Evolutionary conservation across 35 echinoderm and acorn worm species (phyloP).

Genomic region (Hemicentrotus pulcherrimus): DNA sequence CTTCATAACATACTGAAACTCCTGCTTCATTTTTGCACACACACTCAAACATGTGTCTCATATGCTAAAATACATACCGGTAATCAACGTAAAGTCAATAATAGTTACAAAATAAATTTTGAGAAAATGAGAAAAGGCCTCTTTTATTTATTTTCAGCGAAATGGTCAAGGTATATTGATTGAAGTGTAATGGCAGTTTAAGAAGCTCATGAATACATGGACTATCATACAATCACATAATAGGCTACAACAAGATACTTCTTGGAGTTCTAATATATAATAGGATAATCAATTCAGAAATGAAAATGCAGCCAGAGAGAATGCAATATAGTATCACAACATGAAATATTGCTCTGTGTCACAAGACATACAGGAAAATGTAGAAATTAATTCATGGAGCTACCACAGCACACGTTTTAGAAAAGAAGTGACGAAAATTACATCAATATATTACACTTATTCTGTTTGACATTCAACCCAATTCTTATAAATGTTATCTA

Average conservation of each 20-base stretch:
- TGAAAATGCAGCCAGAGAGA: neutral
- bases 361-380: neutral
- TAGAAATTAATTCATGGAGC: neutral
- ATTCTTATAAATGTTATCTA: neutral
- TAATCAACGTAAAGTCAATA: neutral
- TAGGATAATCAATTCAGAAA: neutral
- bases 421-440: neutral
- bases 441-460: neutral
- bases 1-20: too few relatives aligned
- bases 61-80: neutral
- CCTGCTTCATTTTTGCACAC: neutral
- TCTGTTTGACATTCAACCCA: neutral
- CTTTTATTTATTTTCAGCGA: neutral
- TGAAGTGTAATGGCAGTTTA: neutral
- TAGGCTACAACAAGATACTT: too few relatives aligned
- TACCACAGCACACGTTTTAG: neutral
- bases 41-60: neutral
- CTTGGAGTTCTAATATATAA: too few relatives aligned
- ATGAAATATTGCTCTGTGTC: neutral
- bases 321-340: neutral
- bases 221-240: too few relatives aligned
- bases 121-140: neutral
- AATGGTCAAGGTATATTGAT: neutral
- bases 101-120: neutral
- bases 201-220: too few relatives aligned